Percentiles rank a stretch among this genome's conserved stretches.
Conservation (phyloP, 2,797 vertebrate species). For the Melanotaenia pygmaea region DNA sequence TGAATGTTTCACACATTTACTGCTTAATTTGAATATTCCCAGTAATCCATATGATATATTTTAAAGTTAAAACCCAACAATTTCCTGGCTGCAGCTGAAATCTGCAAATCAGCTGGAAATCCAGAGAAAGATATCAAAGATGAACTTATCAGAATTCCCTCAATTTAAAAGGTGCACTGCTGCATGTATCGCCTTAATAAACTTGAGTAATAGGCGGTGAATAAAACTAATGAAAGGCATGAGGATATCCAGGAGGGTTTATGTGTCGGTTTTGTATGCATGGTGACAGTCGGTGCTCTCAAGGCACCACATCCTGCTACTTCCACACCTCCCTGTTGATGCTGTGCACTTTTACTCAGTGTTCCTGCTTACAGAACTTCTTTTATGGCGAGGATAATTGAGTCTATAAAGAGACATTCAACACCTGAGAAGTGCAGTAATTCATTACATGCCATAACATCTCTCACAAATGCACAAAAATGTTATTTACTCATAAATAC, state of each 20-base stretch:
- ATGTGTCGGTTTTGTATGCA: constrained; percentile 40
- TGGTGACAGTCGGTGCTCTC: constrained; percentile 9
- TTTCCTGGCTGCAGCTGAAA: constrained; percentile 46
- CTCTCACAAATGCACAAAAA: constrained; percentile 80
- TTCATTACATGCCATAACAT: constrained; percentile 76
- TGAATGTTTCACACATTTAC: constrained; percentile 19
- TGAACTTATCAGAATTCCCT: constrained; percentile 37
- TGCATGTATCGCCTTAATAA: constrained; percentile 28
- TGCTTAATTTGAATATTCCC: constrained; percentile 32
- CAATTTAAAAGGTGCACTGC: constrained; percentile 50
- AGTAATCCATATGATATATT: constrained; percentile 30
- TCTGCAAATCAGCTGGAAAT: constrained; percentile 59
- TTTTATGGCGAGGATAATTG: constrained; percentile 85
- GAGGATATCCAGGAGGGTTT: constrained; percentile 32
- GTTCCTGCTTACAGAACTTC: constrained; percentile 64
- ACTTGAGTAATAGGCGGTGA: constrained; percentile 36
- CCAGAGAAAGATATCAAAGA: constrained; percentile 49
- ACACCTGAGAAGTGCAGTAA: constrained; percentile 79
- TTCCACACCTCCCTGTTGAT: constrained; percentile 11
- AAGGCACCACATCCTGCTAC: constrained; percentile 6
- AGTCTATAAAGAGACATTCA: constrained; percentile 78
- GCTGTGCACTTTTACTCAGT: constrained; percentile 59
- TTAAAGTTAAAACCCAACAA: constrained; percentile 35
- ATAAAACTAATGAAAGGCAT: constrained; percentile 39
- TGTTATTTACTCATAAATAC: constrained; percentile 73